Evolutionary conservation across 2,888 invertebrate species (phyloP), one percentile per base, ranked within the genome.

Genomic region (Eudemis profundana): DNA sequence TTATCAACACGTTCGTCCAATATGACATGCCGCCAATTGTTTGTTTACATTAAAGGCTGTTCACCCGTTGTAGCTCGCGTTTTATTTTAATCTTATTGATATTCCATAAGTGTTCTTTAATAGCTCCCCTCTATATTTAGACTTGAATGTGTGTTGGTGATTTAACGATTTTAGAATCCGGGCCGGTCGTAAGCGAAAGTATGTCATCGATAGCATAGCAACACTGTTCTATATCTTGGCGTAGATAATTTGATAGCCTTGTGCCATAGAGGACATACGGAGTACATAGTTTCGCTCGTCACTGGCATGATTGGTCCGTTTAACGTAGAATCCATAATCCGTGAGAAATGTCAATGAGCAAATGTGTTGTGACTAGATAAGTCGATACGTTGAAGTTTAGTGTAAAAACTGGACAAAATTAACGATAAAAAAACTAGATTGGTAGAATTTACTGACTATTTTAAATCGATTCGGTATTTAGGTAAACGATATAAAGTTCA

Each of bases 1-100:
- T 23, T 65, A 53, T 65, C 53, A 47, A 53, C 15, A 59, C 33
- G 61, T 53, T 51, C 44, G 60, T 51, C 23, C 27, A 7, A 33
- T 5, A 57, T 49, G 57, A 64, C 51, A 42, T n/a, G n/a, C 29
- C 40, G 51, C 51, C 50, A 51, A 47, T 46, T 65, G 46, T 65
- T 65, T 65, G 65, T 65, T 65, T 65, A 65, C 53, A 65, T 51
- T 65, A 65, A 60, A 65, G 65, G 59, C 59, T 60, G 53, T 65
- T 65, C 59, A 59, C 65, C 59, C 59, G 33, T 14, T 19, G 47
- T 38, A 19, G 33, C 44, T 51, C 38, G 51, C 46, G 59, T 65
- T 65, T 65, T 65, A 53, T 65, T 65, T 65, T 60, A 46, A 65
- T 60, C 51, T 44, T 59, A 65, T 65, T 65, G 53, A 60, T 65